Evolutionary conservation across 2,888 invertebrate species (phyloP).

Genomic region (Eupithecia dodoneata): DNA sequence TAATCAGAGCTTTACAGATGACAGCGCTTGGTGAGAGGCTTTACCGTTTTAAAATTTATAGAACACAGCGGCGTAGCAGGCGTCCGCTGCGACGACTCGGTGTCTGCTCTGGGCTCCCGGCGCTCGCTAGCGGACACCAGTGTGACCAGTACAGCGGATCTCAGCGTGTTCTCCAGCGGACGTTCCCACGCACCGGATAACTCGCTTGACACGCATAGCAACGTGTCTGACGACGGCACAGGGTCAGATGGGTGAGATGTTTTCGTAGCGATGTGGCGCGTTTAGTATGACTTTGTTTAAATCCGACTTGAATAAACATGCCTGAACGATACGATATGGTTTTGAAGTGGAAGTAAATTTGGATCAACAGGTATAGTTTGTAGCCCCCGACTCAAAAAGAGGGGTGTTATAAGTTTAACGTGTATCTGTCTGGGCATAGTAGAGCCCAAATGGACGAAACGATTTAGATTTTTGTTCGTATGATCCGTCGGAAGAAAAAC

Average conservation of each 20-base stretch:
- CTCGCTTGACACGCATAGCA: constrained; percentile 90
- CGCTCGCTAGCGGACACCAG: constrained; percentile 93
- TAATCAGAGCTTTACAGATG: not conserved
- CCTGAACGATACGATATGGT: not conserved
- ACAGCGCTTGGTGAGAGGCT: not conserved
- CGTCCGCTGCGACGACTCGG: constrained; percentile 85
- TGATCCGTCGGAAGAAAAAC: no score
- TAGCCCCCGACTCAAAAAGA: not conserved
- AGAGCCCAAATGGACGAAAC: not conserved
- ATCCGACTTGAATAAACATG: not conserved
- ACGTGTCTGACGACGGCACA: constrained; percentile 89
- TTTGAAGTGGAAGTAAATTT: not conserved
- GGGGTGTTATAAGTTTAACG: not conserved
- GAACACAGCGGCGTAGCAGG: constrained; percentile 76
- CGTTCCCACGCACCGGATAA: constrained; percentile 89
- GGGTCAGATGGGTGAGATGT: constrained; percentile 86
- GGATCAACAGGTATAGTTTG: not conserved
- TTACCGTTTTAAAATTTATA: constrained; percentile 36
- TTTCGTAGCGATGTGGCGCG: constrained; percentile 58
- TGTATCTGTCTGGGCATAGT: not conserved
- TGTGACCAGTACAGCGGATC: constrained; percentile 92
- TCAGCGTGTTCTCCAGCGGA: constrained; percentile 91
- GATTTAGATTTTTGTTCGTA: not conserved
- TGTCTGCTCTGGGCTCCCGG: constrained; percentile 88
- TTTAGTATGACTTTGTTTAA: constrained; percentile 25